These are phyloP conservation scores for Dasysyrphus albostriatus DNA, from an alignment of 2,888 invertebrate species.

Conservation along the genomic window DNA sequence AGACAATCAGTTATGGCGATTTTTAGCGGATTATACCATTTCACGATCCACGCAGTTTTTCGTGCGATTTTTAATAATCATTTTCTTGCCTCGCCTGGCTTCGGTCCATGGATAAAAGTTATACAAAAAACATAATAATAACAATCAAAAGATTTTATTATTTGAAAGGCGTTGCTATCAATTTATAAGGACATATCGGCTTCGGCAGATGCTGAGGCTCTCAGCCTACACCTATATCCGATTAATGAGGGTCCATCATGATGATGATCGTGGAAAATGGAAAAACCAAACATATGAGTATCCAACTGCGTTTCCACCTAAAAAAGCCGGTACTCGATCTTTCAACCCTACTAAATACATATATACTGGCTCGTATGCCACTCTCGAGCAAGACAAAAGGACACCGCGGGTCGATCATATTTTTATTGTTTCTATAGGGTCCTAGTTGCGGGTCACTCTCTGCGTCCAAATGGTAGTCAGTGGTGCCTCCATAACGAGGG, in stretches of 20 bases:
- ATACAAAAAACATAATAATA: conserved; percentile 5
- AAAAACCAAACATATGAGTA: conserved; percentile 70
- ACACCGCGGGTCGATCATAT: conserved; percentile 71
- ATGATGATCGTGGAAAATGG: conserved; percentile 62
- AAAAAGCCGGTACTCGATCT: conserved; percentile 71
- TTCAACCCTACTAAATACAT: conserved; percentile 64
- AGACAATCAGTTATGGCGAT: conserved; percentile 76
- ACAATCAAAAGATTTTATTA: conserved; percentile 38
- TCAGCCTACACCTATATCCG: conserved; percentile 59
- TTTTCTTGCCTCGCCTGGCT: conserved; percentile 4
- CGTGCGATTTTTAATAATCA: conserved; percentile 51
- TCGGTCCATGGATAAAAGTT: background rate
- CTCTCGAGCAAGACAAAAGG: conserved; percentile 70
- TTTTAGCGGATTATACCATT: conserved; percentile 77
- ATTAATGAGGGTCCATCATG: conserved; percentile 72
- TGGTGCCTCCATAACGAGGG: conserved; percentile 69
- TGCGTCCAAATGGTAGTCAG: conserved; percentile 30
- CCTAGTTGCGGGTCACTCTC: conserved; percentile 60
- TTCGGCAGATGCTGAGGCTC: conserved; percentile 67
- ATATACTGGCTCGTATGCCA: conserved; percentile 51
- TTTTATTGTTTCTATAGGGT: conserved; percentile 70
- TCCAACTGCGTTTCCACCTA: conserved; percentile 73
- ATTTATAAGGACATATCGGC: conserved; percentile 64
- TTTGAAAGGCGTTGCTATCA: conserved; percentile 59
- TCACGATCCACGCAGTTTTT: conserved; percentile 62